Percentiles rank a stretch among this genome's conserved stretches.
Evolutionary conservation across 2,113 vertebrate genomes (phyloP).

Genomic region (Dicerorhinus sumatrensis): DNA sequence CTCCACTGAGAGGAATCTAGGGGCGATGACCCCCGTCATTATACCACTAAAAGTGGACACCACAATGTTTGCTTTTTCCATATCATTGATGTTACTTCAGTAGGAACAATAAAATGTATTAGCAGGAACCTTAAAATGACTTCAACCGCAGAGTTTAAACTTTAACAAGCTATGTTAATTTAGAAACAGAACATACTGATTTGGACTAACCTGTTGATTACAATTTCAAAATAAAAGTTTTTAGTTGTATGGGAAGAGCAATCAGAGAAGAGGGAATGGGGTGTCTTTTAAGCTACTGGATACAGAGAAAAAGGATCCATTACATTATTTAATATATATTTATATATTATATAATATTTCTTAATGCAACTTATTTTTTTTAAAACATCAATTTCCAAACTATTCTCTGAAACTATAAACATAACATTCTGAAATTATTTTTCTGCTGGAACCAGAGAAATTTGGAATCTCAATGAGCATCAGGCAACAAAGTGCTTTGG

Average conservation of each 20-base stretch:
- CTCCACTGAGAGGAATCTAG: neutral
- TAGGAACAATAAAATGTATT: neutral
- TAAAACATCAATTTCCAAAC: neutral
- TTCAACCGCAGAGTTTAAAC: neutral
- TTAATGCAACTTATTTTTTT: neutral
- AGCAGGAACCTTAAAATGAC: neutral
- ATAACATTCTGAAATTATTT: neutral
- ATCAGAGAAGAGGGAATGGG: neutral
- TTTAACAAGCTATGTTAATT: neutral
- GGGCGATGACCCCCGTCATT: neutral
- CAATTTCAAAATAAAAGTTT: neutral
- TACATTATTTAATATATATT: too few species aligned
- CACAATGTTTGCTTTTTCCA: neutral
- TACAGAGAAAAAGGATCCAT: neutral
- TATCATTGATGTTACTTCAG: neutral
- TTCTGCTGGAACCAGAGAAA: neutral
- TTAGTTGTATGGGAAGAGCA: neutral
- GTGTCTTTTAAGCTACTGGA: neutral
- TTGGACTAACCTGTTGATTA: neutral
- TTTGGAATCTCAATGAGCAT: neutral
- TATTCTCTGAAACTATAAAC: neutral
- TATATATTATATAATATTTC: neutral
- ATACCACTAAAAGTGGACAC: neutral
- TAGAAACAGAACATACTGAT: neutral
- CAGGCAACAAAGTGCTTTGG: too few species aligned